phyloP scores from a whole-genome alignment of 1,140 invertebrate genomes.

The Oreohelix idahoensis region DNA sequence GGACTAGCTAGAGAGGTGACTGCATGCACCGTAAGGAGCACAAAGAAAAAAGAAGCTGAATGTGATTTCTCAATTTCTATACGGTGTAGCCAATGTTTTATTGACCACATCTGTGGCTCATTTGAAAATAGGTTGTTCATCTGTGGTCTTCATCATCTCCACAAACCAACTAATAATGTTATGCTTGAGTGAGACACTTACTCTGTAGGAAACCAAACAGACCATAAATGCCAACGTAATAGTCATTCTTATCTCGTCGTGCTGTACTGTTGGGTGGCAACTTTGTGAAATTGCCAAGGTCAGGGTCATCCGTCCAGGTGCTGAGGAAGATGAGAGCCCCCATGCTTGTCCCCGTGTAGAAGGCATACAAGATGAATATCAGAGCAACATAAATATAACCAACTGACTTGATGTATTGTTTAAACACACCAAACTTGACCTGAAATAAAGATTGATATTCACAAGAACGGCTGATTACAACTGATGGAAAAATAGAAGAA shows the following conservation, averaged over 20 bases:
- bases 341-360: constrained; percentile 51
- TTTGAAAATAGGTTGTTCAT: no score
- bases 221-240: constrained; percentile 67
- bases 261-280: constrained; percentile 49
- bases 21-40: no score
- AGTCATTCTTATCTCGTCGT: constrained; percentile 53
- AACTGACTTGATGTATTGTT: constrained; percentile 88
- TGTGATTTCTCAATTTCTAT: no score
- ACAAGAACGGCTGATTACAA: no score
- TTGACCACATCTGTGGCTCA: no score
- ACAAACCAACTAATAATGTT: no score
- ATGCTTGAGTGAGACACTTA: constrained; percentile 47
- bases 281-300: constrained; percentile 45
- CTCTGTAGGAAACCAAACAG: constrained; percentile 58
- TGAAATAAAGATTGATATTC: constrained; percentile 63
- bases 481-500: no score
- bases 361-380: constrained; percentile 74
- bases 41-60: no score
- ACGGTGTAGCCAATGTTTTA: no score
- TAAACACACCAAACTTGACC: constrained; percentile 90
- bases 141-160: no score
- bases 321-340: constrained; percentile 65
- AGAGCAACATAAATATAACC: constrained; percentile 81
- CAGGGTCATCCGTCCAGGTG: constrained; percentile 66
- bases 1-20: no score